These are phyloP conservation scores for Nesoenas mayeri DNA, from an alignment of 2,113 vertebrate species.

Conservation along the genomic window DNA sequence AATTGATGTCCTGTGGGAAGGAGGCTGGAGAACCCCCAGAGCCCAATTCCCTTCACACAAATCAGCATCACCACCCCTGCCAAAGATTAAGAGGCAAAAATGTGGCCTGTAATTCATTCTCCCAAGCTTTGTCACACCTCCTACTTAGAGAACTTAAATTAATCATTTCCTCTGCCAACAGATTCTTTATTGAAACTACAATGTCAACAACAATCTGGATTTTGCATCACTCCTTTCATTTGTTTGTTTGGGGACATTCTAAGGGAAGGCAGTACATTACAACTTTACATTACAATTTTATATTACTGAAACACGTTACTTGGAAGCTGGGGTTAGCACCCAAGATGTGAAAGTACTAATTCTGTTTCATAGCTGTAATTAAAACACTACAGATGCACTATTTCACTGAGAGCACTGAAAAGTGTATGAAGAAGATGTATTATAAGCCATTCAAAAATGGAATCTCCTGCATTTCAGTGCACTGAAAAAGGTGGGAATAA, in stretches of 20 bases:
- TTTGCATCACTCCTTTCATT: not conserved
- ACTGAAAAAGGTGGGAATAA: not conserved
- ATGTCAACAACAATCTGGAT: not conserved
- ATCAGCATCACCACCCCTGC: accelerated
- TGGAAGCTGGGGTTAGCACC: not conserved
- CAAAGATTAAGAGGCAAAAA: not conserved
- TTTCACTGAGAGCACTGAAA: not conserved
- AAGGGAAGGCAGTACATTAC: accelerated
- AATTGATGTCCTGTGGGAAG: accelerated
- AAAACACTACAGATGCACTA: not conserved
- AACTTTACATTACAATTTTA: not conserved
- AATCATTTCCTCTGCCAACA: not conserved
- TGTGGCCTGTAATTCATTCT: accelerated
- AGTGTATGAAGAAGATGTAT: not conserved
- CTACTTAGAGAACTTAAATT: not conserved
- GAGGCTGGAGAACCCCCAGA: not conserved
- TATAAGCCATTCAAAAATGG: not conserved
- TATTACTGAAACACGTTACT: not conserved
- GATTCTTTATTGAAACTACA: not conserved
- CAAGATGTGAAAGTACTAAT: not conserved
- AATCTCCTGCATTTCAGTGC: not conserved
- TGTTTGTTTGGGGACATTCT: not conserved
- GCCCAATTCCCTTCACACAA: not conserved
- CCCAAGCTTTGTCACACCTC: not conserved
- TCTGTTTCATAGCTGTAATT: not conserved